phyloP scores from a whole-genome alignment of 2,113 vertebrate genomes.

The Hemiscyllium ocellatum region DNA sequence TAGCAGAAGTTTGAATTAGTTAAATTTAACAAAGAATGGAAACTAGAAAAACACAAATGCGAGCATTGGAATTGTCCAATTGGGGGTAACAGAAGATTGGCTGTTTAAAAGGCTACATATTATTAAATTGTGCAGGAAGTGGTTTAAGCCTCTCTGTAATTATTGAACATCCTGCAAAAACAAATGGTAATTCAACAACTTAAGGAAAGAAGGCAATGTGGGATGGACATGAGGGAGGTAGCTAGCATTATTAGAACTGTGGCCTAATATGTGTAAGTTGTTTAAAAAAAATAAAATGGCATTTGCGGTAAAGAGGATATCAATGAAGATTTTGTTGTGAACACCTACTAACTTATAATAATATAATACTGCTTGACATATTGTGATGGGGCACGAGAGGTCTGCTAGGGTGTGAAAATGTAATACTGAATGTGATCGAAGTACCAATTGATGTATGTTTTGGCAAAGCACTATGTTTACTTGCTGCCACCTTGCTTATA shows the following conservation, averaged over 20 bases:
- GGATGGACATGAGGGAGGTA: not conserved
- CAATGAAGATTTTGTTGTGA: not conserved
- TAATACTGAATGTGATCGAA: not conserved
- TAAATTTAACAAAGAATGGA: not conserved
- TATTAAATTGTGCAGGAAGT: not conserved
- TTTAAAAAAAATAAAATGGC: not conserved
- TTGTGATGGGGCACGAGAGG: not conserved
- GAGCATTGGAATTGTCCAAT: not conserved
- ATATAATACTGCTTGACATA: not conserved
- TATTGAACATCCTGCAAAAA: not conserved
- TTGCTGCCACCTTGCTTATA: too few species aligned
- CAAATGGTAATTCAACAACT: not conserved
- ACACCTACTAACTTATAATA: not conserved
- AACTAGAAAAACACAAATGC: not conserved
- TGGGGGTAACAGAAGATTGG: not conserved
- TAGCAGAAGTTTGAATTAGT: not conserved
- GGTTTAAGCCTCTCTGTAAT: not conserved
- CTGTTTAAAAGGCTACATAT: not conserved
- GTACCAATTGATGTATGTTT: not conserved
- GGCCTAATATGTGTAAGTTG: not conserved
- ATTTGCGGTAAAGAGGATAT: not conserved
- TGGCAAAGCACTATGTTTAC: too few species aligned
- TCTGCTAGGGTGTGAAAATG: not conserved
- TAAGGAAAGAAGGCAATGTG: not conserved
- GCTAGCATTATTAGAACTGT: not conserved